Conservation (phyloP, 2,113 vertebrate species). For the Delphinapterus leucas region DNA sequence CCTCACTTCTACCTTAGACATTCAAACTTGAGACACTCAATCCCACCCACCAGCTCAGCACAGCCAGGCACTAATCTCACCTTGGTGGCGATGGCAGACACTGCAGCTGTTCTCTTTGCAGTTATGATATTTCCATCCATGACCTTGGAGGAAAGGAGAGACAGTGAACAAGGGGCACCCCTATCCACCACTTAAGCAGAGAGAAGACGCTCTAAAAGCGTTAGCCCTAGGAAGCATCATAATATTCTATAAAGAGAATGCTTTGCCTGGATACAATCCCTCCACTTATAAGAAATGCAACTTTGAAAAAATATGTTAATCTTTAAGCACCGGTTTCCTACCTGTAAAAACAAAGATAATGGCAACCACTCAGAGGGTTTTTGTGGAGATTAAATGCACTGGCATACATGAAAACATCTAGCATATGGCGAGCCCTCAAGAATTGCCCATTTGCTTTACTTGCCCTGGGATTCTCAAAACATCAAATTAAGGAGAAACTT, state of each 20-base stretch:
- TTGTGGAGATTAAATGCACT: background rate
- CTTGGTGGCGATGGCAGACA: constrained; percentile 96
- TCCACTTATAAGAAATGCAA: background rate
- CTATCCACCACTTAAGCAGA: constrained; percentile 57
- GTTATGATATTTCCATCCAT: constrained; percentile 94
- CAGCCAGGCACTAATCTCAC: constrained; percentile 72
- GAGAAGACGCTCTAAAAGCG: background rate
- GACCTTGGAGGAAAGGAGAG: constrained; percentile 82
- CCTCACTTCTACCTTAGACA: background rate
- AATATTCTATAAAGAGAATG: background rate
- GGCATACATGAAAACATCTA: background rate
- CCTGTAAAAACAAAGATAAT: background rate
- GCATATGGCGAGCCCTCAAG: background rate
- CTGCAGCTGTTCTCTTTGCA: constrained; percentile 91
- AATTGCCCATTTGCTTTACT: background rate
- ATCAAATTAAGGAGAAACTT: background rate
- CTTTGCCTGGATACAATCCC: background rate
- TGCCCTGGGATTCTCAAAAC: background rate
- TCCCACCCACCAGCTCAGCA: background rate
- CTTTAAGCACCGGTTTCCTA: background rate
- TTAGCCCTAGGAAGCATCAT: background rate
- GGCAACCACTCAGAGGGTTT: background rate
- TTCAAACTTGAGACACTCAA: background rate
- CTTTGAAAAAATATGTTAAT: background rate
- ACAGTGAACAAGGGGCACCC: constrained; percentile 77